Evolutionary conservation across 2,888 invertebrate genomes (phyloP), one percentile per base, ranked within the genome.

Genomic region (Zaprionus obscuricornis): DNA sequence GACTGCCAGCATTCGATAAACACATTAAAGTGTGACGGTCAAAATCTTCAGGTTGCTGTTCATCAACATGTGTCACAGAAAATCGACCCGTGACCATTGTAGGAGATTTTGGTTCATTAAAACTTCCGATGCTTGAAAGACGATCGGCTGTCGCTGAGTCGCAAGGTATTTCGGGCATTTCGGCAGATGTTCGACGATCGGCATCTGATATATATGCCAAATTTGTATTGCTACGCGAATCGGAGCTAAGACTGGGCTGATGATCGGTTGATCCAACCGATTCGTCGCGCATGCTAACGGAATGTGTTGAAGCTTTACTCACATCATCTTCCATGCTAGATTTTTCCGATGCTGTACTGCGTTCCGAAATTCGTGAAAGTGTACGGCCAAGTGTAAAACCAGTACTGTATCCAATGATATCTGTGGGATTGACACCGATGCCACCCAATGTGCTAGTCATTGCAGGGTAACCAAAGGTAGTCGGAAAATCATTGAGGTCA

Each of bases 321-420:
- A 95, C 95, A 90, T 96, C 96, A 88, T 96, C 96, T 81, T 96
- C 94, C 62, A 95, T 94, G 85, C 96, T 96, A 1, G 95, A 95
- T 89, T 96, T 96, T 88, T 96, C 96, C 0, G 96, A 96, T 7
- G 96, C 96, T 6, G 96, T 96, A 71, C 96, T 96, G 33, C 96
- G 92, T 90, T 97, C 97, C 0, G 96, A 96, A 86, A 97, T 97
- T 64, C 96, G 92, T 0, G 96, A 96, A 18, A 96, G 91, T 0
- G 96, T 96, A 33, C 96, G 92, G 0, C 94, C 94, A 14, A 94
- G 87, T 0, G 94, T 93, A 89, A 95, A 96, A 34, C 94, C 94
- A 57, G 94, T 92, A 4, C 94, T 94, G 81, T 95, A 95, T 5
- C 94, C 94, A 40, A 95, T 92, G 36, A 95, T 93, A 85, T 95